Percentiles rank a stretch among this genome's conserved stretches.
phyloP scores from a whole-genome alignment of 1,140 invertebrate genomes.

The Bombus terrestris region DNA sequence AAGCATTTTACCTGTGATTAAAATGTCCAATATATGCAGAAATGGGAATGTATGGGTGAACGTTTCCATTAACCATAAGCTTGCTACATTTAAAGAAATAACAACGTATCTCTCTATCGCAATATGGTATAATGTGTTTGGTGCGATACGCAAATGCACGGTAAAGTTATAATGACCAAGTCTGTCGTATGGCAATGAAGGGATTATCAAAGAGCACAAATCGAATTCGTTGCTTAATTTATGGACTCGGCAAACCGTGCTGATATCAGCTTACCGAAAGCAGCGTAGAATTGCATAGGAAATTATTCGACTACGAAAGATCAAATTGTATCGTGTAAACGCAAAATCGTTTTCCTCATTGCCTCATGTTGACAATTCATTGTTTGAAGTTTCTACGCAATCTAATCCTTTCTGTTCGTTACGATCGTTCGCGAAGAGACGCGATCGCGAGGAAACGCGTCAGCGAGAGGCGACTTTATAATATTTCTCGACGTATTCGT shows the following conservation, averaged over 20 bases:
- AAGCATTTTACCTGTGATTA: too few species aligned
- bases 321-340: constrained; percentile 55
- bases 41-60: too few species aligned
- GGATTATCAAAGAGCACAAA: constrained; percentile 63
- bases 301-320: constrained; percentile 60
- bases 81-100: background rate
- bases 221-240: constrained; percentile 65
- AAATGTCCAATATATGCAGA: too few species aligned
- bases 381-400: background rate
- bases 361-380: background rate
- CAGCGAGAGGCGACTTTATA: too few species aligned
- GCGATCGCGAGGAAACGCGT: too few species aligned
- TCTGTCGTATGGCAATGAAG: constrained; percentile 62
- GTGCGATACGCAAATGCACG: constrained; percentile 43
- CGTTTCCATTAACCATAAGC: background rate
- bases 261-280: constrained; percentile 66
- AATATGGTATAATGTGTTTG: background rate
- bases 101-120: background rate
- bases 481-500: too few species aligned
- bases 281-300: constrained; percentile 34
- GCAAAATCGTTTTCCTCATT: constrained; percentile 15
- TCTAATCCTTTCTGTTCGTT: too few species aligned
- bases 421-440: too few species aligned
- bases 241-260: constrained; percentile 61
- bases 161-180: constrained; percentile 63